Percentiles rank a stretch among this genome's conserved stretches.
phyloP scores from a whole-genome alignment of 2,888 invertebrate species.

The Julus scanicus region DNA sequence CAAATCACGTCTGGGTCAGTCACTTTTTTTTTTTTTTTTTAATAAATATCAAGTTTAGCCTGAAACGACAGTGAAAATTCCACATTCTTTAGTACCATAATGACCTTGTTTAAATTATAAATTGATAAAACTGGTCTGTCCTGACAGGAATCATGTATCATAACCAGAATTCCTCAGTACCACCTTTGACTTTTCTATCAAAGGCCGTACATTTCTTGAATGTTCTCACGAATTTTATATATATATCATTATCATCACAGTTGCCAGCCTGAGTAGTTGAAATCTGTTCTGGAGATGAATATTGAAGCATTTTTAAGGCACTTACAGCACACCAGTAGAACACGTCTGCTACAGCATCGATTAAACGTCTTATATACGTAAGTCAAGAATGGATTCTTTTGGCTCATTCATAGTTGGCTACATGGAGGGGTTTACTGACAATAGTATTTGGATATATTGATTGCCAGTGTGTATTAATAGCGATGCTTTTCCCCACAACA shows the following conservation, averaged over 20 bases:
- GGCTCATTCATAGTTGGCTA: background rate
- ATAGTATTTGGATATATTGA: slow-evolving; percentile 26
- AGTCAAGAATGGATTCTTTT: slow-evolving; percentile 6
- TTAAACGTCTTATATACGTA: background rate
- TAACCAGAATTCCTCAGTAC: too few relatives aligned
- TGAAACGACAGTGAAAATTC: too few relatives aligned
- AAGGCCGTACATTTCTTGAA: too few relatives aligned
- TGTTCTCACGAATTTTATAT: too few relatives aligned
- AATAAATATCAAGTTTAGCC: too few relatives aligned
- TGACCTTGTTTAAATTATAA: too few relatives aligned
- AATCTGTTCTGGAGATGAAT: background rate
- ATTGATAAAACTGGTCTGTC: too few relatives aligned
- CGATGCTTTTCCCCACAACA: slow-evolving; percentile 33
- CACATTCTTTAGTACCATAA: too few relatives aligned
- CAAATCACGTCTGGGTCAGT: slow-evolving; percentile 87
- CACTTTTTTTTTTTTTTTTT: background rate
- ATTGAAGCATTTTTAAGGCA: background rate
- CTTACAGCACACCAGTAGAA: background rate
- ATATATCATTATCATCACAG: too few relatives aligned
- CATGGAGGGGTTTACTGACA: background rate
- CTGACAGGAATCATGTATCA: too few relatives aligned
- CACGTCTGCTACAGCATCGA: background rate
- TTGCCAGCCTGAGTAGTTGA: too few relatives aligned
- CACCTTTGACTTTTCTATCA: too few relatives aligned
- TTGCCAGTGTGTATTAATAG: slow-evolving; percentile 33